Evolutionary conservation across 1,140 invertebrate species (phyloP), one percentile per base, ranked within the genome.

Genomic region (Potamilus streckersoni): DNA sequence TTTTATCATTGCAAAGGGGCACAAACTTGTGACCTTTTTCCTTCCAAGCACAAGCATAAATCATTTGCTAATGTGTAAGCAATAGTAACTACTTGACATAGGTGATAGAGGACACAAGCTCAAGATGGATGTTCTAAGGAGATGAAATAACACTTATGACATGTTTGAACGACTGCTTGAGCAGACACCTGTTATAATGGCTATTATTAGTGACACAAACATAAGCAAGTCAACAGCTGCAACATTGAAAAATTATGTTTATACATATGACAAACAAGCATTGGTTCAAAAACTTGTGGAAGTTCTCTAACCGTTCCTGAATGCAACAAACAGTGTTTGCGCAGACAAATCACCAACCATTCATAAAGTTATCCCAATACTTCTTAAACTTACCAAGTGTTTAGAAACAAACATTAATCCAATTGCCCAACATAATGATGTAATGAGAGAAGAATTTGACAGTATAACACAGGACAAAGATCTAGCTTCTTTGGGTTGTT

Each of bases 321-420:
- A 23, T 23, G 23, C 23, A n/a, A n/a, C n/a, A n/a, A 23, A 2
- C 23, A 71, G 6, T 79, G 74, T 38, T 65, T 71, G 49, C 74
- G 61, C 59, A 8, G 71, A 79, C 55, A 64, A 23, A 6, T 61
- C 27, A 8, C 77, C 77, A n/a, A 79, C 77, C 16, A 74, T 74
- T 15, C 56, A 74, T 23, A 70, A 79, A 69, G 67, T 79, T 12
- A 15, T 79, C 1, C 71, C 71, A 14, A 23, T 69, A 23, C 0
- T 66, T 78, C 20, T 17, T 61, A 20, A n/a, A 56, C 64, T 74
- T 13, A 27, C 0, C 23, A 23, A 38, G 60, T 56, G 2, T 17
- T 0, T 2, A 23, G 38, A 49, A 57, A n/a, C 17, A 19, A 56
- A 56, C 55, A 31, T 55, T 1, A 20, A 63, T 16, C 20, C 56